Percentiles rank a stretch among this genome's conserved stretches.
phyloP scores from a whole-genome alignment of 1,140 invertebrate genomes.

The Goniozus legneri region DNA sequence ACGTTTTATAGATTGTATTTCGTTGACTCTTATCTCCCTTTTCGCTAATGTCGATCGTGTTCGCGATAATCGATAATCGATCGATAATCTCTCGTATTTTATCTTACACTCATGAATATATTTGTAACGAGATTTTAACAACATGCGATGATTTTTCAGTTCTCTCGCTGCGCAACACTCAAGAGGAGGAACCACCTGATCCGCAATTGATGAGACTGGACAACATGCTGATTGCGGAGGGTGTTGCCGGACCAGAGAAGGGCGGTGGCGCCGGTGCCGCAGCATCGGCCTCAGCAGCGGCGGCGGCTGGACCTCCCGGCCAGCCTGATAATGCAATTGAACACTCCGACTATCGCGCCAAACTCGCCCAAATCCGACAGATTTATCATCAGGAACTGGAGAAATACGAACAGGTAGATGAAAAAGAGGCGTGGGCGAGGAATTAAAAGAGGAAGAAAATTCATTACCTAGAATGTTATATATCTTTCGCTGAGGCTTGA shows the following conservation, averaged over 20 bases:
- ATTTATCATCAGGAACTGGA: conserved; percentile 99
- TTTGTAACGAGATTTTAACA: conserved; percentile 7
- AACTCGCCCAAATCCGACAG: conserved; percentile 97
- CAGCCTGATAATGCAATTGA: conserved; percentile 94
- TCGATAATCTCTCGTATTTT: no score
- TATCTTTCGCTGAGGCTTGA: no score
- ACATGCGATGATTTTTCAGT: conserved; percentile 62
- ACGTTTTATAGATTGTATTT: no score
- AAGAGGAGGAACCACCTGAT: conserved; percentile 98
- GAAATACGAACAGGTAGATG: conserved; percentile 90
- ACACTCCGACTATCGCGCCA: conserved; percentile 98
- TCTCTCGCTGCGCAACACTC: conserved; percentile 90
- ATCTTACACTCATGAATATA: no score
- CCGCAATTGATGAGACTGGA: conserved; percentile 98
- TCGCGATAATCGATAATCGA: neutral
- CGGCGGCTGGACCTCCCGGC: conserved; percentile 67
- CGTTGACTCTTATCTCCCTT: conserved; percentile 3
- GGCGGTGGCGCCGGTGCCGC: conserved; percentile 89
- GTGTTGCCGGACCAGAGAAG: conserved; percentile 97
- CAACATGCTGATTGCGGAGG: conserved; percentile 99
- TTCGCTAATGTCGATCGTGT: conserved; percentile 9
- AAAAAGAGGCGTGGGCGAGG: neutral
- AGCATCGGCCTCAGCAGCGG: conserved; percentile 85
- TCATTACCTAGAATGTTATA: no score
- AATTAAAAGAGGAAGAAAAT: conserved; percentile 3